phyloP scores from a whole-genome alignment of 2,888 invertebrate species.

The Fragum whitleyi region DNA sequence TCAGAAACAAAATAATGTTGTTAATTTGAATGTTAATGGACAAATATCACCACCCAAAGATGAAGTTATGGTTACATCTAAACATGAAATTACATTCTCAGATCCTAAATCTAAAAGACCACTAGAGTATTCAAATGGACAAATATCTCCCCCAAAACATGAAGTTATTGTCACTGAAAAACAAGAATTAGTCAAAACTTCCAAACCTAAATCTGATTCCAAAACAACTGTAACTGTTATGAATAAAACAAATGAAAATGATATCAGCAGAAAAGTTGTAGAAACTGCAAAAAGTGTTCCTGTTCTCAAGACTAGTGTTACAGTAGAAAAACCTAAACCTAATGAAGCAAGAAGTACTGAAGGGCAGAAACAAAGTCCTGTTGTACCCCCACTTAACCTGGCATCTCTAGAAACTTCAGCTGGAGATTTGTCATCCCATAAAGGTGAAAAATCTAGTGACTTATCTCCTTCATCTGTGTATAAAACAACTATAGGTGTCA shows the following conservation, averaged over 20 bases:
- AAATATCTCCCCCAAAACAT: conserved; percentile 48
- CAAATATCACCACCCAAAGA: conserved; percentile 47
- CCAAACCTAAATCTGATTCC: background rate
- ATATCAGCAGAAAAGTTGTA: background rate
- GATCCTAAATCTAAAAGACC: background rate
- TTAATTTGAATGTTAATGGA: conserved; percentile 3
- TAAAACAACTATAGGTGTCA: conserved; percentile 66
- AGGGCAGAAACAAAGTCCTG: background rate
- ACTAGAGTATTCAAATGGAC: background rate
- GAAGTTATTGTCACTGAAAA: conserved; percentile 44
- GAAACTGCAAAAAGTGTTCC: background rate
- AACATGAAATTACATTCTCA: conserved; percentile 32
- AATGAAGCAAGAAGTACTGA: background rate
- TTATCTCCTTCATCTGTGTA: conserved; percentile 39
- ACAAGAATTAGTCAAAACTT: conserved; percentile 30
- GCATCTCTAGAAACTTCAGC: conserved; percentile 10
- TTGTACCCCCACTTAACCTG: conserved; percentile 52
- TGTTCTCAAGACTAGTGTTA: conserved; percentile 38
- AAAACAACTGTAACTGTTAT: background rate
- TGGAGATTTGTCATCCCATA: conserved; percentile 40
- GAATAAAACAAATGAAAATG: background rate
- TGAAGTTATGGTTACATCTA: conserved; percentile 40
- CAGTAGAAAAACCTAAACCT: conserved; percentile 44
- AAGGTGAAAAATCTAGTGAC: conserved; percentile 36
- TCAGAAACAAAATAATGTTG: background rate